phyloP scores from a whole-genome alignment of 2,797 vertebrate species.

The Lemur catta region DNA sequence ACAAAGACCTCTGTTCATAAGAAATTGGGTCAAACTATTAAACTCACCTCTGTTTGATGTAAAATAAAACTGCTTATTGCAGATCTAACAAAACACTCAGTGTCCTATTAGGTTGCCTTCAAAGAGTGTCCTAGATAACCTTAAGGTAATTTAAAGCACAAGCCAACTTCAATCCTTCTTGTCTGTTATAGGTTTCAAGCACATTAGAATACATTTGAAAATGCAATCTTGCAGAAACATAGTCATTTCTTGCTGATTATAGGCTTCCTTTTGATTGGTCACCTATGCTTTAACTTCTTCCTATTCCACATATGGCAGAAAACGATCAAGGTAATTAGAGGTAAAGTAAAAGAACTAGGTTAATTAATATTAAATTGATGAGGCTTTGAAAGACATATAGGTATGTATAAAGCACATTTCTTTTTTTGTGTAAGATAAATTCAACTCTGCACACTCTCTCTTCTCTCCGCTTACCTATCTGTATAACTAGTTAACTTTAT shows the following conservation, averaged over 20 bases:
- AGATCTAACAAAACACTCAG: slow-evolving; percentile 66
- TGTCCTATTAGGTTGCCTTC: slow-evolving; percentile 65
- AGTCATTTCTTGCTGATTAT: slow-evolving; percentile 32
- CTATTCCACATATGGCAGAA: neutral
- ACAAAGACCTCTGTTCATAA: slow-evolving; percentile 43
- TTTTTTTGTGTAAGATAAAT: neutral
- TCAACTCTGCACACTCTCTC: neutral
- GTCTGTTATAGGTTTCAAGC: slow-evolving; percentile 31
- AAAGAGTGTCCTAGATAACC: slow-evolving; percentile 63
- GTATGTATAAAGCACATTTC: neutral
- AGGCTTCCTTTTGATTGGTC: slow-evolving; percentile 48
- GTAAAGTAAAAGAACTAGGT: slow-evolving; percentile 37
- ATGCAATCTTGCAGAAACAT: slow-evolving; percentile 40
- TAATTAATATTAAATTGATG: slow-evolving; percentile 50
- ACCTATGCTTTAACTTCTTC: slow-evolving; percentile 35
- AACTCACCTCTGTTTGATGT: slow-evolving; percentile 67
- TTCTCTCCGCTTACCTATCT: neutral
- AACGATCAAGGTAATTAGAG: slow-evolving; percentile 49
- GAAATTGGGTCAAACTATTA: slow-evolving; percentile 72
- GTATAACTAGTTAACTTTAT: neutral
- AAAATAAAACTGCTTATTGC: slow-evolving; percentile 73
- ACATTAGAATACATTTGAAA: slow-evolving; percentile 53
- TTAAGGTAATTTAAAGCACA: slow-evolving; percentile 66
- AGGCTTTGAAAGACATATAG: slow-evolving; percentile 32
- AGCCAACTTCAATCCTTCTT: slow-evolving; percentile 62